Percentiles rank a stretch among this genome's conserved stretches.
These are phyloP conservation scores for Carapus acus DNA, from an alignment of 2,797 vertebrate species.

Conservation along the genomic window DNA sequence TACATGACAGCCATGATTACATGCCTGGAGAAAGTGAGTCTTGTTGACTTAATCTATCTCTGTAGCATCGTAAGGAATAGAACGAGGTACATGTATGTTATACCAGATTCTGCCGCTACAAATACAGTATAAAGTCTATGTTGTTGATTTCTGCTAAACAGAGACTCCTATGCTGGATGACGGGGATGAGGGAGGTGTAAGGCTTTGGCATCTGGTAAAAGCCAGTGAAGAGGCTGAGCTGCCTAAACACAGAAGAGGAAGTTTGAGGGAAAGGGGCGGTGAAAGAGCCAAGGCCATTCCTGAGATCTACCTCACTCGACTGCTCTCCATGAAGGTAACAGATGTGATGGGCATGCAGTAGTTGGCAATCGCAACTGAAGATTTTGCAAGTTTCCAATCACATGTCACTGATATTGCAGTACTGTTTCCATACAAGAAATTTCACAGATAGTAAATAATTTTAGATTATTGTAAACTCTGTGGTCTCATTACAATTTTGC, in stretches of 20 bases:
- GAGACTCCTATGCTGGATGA: conserved; percentile 96
- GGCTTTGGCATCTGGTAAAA: conserved; percentile 93
- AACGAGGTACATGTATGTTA: too few relatives aligned
- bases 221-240: conserved; percentile 88
- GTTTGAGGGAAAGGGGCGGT: conserved; percentile 84
- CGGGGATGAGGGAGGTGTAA: conserved; percentile 89
- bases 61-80: too few relatives aligned
- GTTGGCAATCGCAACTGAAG: too few relatives aligned
- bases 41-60: neutral
- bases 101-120: too few relatives aligned
- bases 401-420: too few relatives aligned
- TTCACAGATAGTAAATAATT: too few relatives aligned
- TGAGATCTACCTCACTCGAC: conserved; percentile 94
- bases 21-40: conserved; percentile 94
- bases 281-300: conserved; percentile 95
- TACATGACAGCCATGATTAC: conserved; percentile 92
- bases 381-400: too few relatives aligned
- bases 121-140: too few relatives aligned
- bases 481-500: too few relatives aligned
- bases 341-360: neutral
- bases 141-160: conserved; percentile 47
- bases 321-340: conserved; percentile 94
- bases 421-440: too few relatives aligned
- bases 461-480: too few relatives aligned
- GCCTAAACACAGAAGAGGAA: conserved; percentile 87